Evolutionary conservation across 2,888 invertebrate genomes (phyloP), one percentile per base, ranked within the genome.

Genomic region (Orchesellides sinensis): DNA sequence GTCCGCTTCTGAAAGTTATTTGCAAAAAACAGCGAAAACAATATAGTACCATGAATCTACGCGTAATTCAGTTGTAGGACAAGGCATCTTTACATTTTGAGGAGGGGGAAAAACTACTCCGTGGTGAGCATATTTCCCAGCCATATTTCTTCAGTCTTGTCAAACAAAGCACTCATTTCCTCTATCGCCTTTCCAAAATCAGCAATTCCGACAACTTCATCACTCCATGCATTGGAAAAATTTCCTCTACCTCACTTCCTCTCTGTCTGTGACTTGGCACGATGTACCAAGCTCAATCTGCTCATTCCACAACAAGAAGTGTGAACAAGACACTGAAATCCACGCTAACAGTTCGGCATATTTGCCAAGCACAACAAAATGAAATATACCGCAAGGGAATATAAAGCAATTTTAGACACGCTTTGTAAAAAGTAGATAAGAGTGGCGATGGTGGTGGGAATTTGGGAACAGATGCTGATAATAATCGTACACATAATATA

Each of bases 161-260:
- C 82, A 83, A 83, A 83, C 82, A 83, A 83, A 83, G 77, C 82
- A 83, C 75, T 83, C 75, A 83, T 83, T 83, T 83, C 82, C 82
- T 83, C 82, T 77, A 70, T 83, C 59, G 70, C 75, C 59, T 19
- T 59, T 56, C 66, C 66, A 70, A 83, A 75, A 82, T 70, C 75
- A 83, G 82, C 77, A 63, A 72, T 83, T 83, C 82, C 82, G 82
- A 83, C 75, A 68, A 77, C 77, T 77, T 83, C 82, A 77, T 83
- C 63, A 77, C 56, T 83, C 82, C 23, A 59, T 59, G 8, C 3
- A 19, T 8, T 10, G 5, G 52, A 29, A 35, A 52, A 54, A 45
- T 49, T 27, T 65, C 69, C 56, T 65, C 72, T 35, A 59, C n/a
- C 27, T 47, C 47, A 45, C 81, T 81, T 81, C 74, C 66, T 73